Evolutionary conservation across 2,797 vertebrate species (phyloP), one percentile per base, ranked within the genome.

Genomic region (Rhynchotus rufescens): DNA sequence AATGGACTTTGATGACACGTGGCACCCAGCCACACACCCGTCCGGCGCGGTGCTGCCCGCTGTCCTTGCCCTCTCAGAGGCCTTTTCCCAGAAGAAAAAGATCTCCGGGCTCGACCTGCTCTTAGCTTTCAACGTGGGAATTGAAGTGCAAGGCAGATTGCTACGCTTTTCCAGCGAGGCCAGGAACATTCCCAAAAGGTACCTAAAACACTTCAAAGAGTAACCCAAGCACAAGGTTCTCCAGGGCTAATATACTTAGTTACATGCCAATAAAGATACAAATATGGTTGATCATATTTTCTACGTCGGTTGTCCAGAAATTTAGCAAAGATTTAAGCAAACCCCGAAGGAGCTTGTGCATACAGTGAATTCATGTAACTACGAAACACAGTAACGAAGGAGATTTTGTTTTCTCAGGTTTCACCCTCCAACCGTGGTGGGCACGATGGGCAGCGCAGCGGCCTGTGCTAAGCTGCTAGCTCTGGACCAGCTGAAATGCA

Each of bases 1-100:
- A 23, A 99, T 99, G 99, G 99, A 99, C 92, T 99, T 99, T 96
- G 99, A 99, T 2, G 99, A 99, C 95, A 99, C 98, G 0, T 99
- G 99, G 99, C 98, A 99, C 73, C 99, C 99, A 52, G 98, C 99
- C n/a, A 99, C 99, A 51, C 99, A 99, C 82, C 99, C 99, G 20
- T 99, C 99, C 0, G 99, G 99, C 6, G 97, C 98, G 0, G 98
- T 99, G 85, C 97, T 99, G 20, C 98, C 99, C 0, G 98, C 98
- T 0, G 94, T 99, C 86, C 96, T 98, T 88, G 98, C 99, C n/a
- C 95, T 99, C 71, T 97, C 97, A 0, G 99, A 99, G 97, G 95
- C 97, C 4, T 67, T 98, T 28, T 93, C 96, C 62, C 81, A 67
- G 73, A 97, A 98, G 84, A 94, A 87, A 15, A 98, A 86, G 93